Percentiles rank a stretch among this genome's conserved stretches.
Conservation (phyloP, 2,113 vertebrate genomes). For the Eclectus roratus region DNA sequence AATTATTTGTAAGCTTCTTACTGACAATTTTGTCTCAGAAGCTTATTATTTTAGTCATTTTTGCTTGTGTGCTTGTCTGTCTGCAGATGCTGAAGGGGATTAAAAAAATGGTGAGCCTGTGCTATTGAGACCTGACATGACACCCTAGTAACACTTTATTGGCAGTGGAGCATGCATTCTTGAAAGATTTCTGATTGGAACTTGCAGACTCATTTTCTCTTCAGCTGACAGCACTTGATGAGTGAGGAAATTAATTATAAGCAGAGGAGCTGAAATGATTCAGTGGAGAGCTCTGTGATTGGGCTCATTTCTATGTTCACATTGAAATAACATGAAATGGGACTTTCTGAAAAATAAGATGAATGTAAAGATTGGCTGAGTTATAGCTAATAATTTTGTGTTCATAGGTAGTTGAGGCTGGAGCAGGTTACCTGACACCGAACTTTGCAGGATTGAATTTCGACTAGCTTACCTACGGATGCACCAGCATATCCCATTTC, state of each 20-base stretch:
- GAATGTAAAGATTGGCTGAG: background rate
- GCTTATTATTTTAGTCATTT: conserved; percentile 13
- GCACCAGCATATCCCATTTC: background rate
- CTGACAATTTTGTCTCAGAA: background rate
- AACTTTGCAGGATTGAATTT: background rate
- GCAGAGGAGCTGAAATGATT: conserved; percentile 10
- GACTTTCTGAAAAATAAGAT: conserved; percentile 7
- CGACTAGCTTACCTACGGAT: background rate
- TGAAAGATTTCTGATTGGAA: conserved; percentile 11
- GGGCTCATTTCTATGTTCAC: background rate
- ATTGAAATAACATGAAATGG: background rate
- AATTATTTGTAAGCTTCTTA: conserved; percentile 2
- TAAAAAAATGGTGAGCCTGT: background rate
- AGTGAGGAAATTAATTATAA: conserved; percentile 4
- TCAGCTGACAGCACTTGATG: conserved; percentile 25
- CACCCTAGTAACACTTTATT: background rate
- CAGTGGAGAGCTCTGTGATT: background rate
- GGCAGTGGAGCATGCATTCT: background rate
- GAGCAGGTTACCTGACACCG: background rate
- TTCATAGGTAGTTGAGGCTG: background rate
- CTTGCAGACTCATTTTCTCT: conserved; percentile 34
- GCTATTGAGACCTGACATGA: background rate
- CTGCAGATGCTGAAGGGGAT: background rate
- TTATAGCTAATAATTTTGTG: background rate
- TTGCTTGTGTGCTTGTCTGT: background rate